Evolutionary conservation across 2,888 invertebrate species (phyloP).

Genomic region (Temnothorax ravouxi): DNA sequence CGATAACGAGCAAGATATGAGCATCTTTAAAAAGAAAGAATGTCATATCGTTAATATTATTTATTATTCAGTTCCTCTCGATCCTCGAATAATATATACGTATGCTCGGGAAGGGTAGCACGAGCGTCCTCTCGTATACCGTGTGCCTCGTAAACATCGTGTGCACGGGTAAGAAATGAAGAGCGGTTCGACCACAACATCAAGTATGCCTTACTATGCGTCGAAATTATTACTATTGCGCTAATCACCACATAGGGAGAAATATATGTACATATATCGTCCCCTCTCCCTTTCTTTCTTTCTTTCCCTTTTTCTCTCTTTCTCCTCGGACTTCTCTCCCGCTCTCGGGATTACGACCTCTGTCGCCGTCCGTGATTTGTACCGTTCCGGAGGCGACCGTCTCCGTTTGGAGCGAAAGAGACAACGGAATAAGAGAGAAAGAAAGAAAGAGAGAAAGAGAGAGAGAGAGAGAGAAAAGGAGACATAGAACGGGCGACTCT

Average conservation of each 20-base stretch:
- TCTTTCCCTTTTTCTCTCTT: not conserved
- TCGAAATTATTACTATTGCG: constrained; percentile 40
- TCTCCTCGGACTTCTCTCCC: not conserved
- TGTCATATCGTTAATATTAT: not conserved
- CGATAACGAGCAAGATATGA: constrained; percentile 12
- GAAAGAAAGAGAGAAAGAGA: too few relatives aligned
- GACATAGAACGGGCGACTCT: too few relatives aligned
- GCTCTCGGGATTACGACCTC: constrained; percentile 51
- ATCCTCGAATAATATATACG: constrained; percentile 7
- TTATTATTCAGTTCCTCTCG: constrained; percentile 15
- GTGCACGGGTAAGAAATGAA: not conserved
- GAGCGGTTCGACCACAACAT: constrained; percentile 4
- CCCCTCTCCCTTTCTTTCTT: not conserved
- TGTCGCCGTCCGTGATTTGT: constrained; percentile 58
- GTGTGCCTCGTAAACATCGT: constrained; percentile 11
- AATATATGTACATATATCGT: constrained; percentile 17
- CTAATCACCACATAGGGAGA: constrained; percentile 39
- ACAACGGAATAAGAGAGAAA: too few relatives aligned
- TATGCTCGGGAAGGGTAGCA: not conserved
- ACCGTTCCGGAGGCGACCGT: too few relatives aligned
- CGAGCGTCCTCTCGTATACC: constrained; percentile 19
- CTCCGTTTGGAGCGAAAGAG: too few relatives aligned
- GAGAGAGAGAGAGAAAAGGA: too few relatives aligned
- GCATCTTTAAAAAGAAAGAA: not conserved
- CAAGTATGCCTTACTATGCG: constrained; percentile 27